Evolutionary conservation across 2,113 vertebrate genomes (phyloP), one percentile per base, ranked within the genome.

Genomic region (Oreochromis tanganicae): DNA sequence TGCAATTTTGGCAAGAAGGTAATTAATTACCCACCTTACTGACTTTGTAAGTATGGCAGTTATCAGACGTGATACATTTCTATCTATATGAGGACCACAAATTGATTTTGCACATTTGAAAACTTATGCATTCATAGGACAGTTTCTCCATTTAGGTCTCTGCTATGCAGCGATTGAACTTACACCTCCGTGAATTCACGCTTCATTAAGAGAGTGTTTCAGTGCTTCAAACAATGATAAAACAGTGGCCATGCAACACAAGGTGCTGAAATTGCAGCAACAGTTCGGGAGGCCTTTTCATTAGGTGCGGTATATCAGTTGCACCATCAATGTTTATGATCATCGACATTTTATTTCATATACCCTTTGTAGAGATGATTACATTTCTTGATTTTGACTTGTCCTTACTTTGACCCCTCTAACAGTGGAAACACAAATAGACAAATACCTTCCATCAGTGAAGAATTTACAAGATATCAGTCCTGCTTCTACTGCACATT

Each of bases 381-480:
- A 52, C 78, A 52, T 75, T 71, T 61, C 36, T 48, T 43, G 78
- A 80, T 59, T 73, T 29, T 14, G 68, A 82, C 46, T 63, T 75
- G 85, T n/a, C 86, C 87, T 91, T 43, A 80, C 81, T 10, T 63
- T 91, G 87, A 90, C 83, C 90, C 68, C 34, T 36, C 55, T 50
- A 17, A 43, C 81, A 32, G 41, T 34, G 14, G 56, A 63, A 86
- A 52, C 27, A 78, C 16, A 78, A 32, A 50, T 27, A 50, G 16
- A 78, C 17, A 19, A 32, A 32, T n/a, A 13, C 16, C 6, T 0
- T 12, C 3, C 6, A 32, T n/a, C 46, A 34, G 29, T 50, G 46
- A 5, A 12, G 16, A 48, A 78, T 50, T 13, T 78, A 19, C 2
- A 0, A 78, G 10, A 19, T 50, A 32, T 34, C 0, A 34, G 27